These are phyloP conservation scores for Furcifer pardalis DNA, from an alignment of 2,797 vertebrate species.

Conservation along the genomic window DNA sequence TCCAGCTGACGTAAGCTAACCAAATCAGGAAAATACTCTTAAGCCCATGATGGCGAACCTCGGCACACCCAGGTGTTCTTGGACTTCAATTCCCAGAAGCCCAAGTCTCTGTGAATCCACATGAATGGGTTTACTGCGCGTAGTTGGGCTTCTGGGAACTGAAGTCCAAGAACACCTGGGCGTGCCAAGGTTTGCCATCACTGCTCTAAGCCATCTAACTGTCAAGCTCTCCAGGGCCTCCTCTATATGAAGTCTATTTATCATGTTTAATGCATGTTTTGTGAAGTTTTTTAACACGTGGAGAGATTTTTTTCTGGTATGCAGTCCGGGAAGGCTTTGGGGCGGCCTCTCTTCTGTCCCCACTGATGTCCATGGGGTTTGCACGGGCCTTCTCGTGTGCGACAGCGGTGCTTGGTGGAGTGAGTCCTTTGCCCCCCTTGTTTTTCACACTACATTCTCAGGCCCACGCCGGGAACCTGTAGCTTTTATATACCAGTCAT, in stretches of 20 bases:
- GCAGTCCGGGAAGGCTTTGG: constrained; percentile 7
- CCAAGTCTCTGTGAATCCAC: too few relatives aligned
- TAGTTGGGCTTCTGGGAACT: too few relatives aligned
- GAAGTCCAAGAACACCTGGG: too few relatives aligned
- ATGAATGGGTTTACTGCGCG: too few relatives aligned
- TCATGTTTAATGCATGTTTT: constrained; percentile 79
- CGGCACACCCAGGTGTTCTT: too few relatives aligned
- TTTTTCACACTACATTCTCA: constrained; percentile 55
- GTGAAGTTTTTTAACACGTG: not conserved
- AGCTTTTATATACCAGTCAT: constrained; percentile 52
- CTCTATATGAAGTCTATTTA: constrained; percentile 78
- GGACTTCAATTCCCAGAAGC: too few relatives aligned
- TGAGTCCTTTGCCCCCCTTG: constrained; percentile 20
- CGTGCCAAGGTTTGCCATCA: too few relatives aligned
- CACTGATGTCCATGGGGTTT: not conserved
- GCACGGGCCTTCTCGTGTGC: not conserved
- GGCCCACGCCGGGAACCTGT: constrained; percentile 59
- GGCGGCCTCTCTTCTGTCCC: not conserved
- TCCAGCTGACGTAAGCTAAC: constrained; percentile 59
- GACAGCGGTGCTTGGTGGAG: constrained; percentile 5
- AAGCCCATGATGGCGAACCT: too few relatives aligned
- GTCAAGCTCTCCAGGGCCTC: constrained; percentile 72
- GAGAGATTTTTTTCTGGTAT: constrained; percentile 39
- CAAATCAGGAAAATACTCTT: constrained; percentile 49
- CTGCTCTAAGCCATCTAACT: constrained; percentile 77